A percentile compares a stretch with the other conserved stretches of the same genome.
Evolutionary conservation across 2,113 vertebrate genomes (phyloP).

Genomic region (Tamias sibiricus): DNA sequence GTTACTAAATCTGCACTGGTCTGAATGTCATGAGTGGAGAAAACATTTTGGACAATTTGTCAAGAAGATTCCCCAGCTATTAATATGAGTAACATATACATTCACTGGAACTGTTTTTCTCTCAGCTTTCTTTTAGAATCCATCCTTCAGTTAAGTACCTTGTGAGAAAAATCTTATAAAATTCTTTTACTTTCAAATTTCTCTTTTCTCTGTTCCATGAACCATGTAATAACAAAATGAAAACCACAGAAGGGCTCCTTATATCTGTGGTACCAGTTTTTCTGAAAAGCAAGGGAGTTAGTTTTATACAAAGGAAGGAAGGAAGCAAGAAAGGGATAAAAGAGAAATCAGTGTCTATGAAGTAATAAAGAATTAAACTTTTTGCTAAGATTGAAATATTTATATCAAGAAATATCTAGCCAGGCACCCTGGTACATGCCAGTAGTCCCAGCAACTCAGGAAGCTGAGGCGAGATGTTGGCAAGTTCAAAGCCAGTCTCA

Average conservation of each 20-base stretch:
- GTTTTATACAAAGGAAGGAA: neutral
- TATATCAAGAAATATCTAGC: neutral
- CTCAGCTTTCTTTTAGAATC: neutral
- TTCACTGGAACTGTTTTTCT: neutral
- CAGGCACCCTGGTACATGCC: no score
- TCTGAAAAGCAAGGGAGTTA: neutral
- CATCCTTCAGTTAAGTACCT: neutral
- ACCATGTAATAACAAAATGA: conserved; percentile 46
- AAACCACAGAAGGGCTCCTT: neutral
- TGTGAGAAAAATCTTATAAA: conserved; percentile 1
- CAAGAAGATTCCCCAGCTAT: neutral
- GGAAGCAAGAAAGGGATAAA: neutral
- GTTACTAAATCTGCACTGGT: conserved; percentile 19
- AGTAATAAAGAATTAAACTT: neutral
- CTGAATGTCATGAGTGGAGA: neutral
- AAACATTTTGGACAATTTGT: neutral
- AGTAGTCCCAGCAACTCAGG: no score
- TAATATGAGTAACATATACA: neutral
- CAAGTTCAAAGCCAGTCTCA: no score
- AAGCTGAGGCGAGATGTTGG: no score
- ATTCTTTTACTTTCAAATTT: conserved; percentile 14
- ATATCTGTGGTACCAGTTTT: neutral
- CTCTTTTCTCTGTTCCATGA: conserved; percentile 41
- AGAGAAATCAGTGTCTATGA: neutral
- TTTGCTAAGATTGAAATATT: neutral